Base-by-base conservation (phyloP, 2,113 vertebrate species). In the Thalassarche chlororhynchos region DNA sequence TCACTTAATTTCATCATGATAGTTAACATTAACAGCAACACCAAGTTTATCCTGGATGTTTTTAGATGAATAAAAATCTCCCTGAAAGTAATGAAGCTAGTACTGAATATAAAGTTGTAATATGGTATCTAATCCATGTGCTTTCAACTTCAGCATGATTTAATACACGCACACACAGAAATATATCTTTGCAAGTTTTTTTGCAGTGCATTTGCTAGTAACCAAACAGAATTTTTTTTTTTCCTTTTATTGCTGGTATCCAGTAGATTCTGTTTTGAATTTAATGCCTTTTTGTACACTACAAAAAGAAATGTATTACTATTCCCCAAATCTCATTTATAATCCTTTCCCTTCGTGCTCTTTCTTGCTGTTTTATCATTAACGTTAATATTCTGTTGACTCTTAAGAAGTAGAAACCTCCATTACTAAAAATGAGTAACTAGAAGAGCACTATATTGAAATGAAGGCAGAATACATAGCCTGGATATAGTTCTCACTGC, bases 341-440 rank as follows among this genome's bases (percentile, higher is more conserved):
- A 97, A 97, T 96, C 74, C 68, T 69, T 69, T 88, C 68, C 68
- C 93, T 93, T 92, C 72, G 47, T 75, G 60, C 17, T 93, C 64
- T 40, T 95, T 93, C 84, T 96, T 88, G 52, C 60, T 96, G 47
- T 94, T 95, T 89, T 95, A 97, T 96, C 87, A 93, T 98, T 96
- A 97, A 95, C 71, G 46, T 55, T 97, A 95, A 97, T 96, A 96
- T 95, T 97, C 72, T 92, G 68, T 96, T 96, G 89, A 70, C 81
- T 91, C 78, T 78, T 84, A 76, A 90, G 55, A 96, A 96, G 66
- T 18, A 89, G 51, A 96, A 94, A 89, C 68, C 94, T 97, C 84
- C 76, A 94, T 95, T 96, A 93, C 72, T 29, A 58, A 91, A 94
- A 94, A 81, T 44, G 69, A 98, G 97, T 95, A 98, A 95, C 61